Percentiles rank a stretch among this genome's conserved stretches.
phyloP scores from a whole-genome alignment of 1,140 invertebrate genomes.

The Liolophura sinensis region DNA sequence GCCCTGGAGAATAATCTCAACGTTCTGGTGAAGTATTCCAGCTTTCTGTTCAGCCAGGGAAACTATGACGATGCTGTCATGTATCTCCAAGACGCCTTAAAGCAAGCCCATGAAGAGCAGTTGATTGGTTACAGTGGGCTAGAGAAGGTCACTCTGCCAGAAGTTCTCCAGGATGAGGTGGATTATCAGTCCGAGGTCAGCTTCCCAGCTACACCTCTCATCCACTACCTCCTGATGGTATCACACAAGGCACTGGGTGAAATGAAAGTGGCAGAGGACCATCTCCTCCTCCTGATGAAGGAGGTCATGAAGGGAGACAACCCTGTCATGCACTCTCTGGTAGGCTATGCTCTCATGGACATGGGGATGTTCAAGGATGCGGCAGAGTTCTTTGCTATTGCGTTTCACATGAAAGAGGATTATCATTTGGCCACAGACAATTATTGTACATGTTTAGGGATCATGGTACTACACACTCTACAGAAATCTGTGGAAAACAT shows the following conservation, averaged over 20 bases:
- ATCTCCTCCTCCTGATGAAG: conserved; percentile 38
- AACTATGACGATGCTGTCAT: conserved; percentile 47
- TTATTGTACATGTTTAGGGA: conserved; percentile 45
- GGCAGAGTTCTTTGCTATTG: conserved; percentile 38
- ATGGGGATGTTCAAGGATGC: conserved; percentile 46
- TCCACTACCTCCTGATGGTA: conserved; percentile 43
- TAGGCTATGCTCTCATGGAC: conserved; percentile 53
- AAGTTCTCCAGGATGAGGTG: conserved; percentile 49
- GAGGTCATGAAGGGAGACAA: conserved; percentile 39
- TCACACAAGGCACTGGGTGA: conserved; percentile 37
- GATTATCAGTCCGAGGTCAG: conserved; percentile 51
- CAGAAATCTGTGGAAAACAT: conserved; percentile 30
- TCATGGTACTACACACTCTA: conserved; percentile 25
- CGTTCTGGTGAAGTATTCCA: conserved; percentile 52
- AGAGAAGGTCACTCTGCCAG: conserved; percentile 51
- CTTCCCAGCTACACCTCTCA: conserved; percentile 42
- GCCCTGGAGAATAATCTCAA: conserved; percentile 40
- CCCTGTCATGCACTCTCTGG: conserved; percentile 44
- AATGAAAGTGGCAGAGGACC: conserved; percentile 34
- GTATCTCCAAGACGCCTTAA: conserved; percentile 40
- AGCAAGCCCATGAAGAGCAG: conserved; percentile 21
- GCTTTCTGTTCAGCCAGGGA: conserved; percentile 50
- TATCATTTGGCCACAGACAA: conserved; percentile 49
- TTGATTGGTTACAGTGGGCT: conserved; percentile 46
- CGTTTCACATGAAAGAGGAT: conserved; percentile 38